These are phyloP conservation scores for Lepus americanus DNA, from an alignment of 2,113 vertebrate genomes.

Conservation along the genomic window DNA sequence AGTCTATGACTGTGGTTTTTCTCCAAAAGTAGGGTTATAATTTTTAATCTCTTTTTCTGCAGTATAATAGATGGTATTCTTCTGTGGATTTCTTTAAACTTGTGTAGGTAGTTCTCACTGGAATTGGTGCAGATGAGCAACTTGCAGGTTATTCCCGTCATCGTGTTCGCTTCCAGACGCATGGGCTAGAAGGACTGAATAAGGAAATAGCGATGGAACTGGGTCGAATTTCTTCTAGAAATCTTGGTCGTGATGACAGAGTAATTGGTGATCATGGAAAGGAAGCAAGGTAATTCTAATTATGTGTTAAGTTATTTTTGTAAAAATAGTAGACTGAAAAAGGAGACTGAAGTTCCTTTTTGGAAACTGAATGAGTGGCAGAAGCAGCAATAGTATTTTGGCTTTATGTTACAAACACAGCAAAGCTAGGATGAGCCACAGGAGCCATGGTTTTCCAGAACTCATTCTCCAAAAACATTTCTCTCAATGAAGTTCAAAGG, in stretches of 20 bases:
- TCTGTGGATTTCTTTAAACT: not conserved
- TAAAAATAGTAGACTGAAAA: not conserved
- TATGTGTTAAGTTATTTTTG: not conserved
- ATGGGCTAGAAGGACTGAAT: constrained; percentile 90
- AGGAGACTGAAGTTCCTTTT: not conserved
- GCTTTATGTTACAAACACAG: not conserved
- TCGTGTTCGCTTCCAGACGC: constrained; percentile 89
- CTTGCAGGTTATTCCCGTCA: constrained; percentile 97
- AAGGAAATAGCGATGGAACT: constrained; percentile 95
- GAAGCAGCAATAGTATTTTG: not conserved
- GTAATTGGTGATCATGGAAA: constrained; percentile 95
- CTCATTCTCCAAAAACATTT: not conserved
- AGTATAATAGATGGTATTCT: not conserved
- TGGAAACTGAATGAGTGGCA: not conserved
- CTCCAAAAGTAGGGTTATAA: not conserved
- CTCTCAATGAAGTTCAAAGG: not conserved
- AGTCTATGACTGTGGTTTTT: not conserved
- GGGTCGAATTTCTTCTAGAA: constrained; percentile 94
- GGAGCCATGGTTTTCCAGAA: not conserved
- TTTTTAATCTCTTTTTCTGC: not conserved
- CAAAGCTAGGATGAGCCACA: not conserved
- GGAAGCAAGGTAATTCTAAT: constrained; percentile 92
- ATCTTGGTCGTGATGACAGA: constrained; percentile 96
- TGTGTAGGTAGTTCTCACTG: constrained; percentile 93
- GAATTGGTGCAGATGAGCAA: constrained; percentile 98